phyloP scores from a whole-genome alignment of 2,888 invertebrate species.

The Drosophila macrospina region DNA sequence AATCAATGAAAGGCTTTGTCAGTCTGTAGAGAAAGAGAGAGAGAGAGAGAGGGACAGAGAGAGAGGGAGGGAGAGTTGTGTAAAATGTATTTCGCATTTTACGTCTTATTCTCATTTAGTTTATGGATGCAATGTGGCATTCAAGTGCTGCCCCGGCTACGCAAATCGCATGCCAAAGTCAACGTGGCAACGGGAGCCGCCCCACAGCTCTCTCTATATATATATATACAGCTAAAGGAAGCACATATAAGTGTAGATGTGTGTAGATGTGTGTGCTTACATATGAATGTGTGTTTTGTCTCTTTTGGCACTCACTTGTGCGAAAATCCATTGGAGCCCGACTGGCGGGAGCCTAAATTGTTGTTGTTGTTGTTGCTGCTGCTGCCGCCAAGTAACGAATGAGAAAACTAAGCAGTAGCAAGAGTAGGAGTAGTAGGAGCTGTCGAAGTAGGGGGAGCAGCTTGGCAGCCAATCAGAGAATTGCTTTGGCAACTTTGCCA shows the following conservation, averaged over 20 bases:
- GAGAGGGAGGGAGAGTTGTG: no score
- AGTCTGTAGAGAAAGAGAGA: no score
- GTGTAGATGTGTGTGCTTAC: slow-evolving; percentile 14
- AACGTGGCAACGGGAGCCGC: slow-evolving; percentile 62
- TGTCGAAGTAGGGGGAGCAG: slow-evolving; percentile 3
- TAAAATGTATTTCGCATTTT: slow-evolving; percentile 50
- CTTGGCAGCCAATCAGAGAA: slow-evolving; percentile 74
- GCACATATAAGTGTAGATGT: slow-evolving; percentile 8
- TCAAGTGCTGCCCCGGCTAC: slow-evolving; percentile 52
- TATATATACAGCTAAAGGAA: neutral
- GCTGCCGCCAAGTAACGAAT: slow-evolving; percentile 29
- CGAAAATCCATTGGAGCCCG: slow-evolving; percentile 86
- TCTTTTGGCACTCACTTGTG: slow-evolving; percentile 79
- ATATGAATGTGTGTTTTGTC: slow-evolving; percentile 47
- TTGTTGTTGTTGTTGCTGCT: slow-evolving; percentile 21
- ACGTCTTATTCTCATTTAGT: slow-evolving; percentile 57
- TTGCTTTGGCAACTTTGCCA: slow-evolving; percentile 50
- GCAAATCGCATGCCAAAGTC: slow-evolving; percentile 68
- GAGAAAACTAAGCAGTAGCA: slow-evolving; percentile 3
- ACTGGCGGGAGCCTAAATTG: slow-evolving; percentile 86
- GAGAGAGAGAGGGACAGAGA: no score
- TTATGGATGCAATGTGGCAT: slow-evolving; percentile 74
- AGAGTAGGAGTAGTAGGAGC: neutral
- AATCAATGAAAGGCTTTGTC: slow-evolving; percentile 76
- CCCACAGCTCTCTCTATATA: slow-evolving; percentile 43